These are phyloP conservation scores for Mizuhopecten yessoensis DNA, from an alignment of 1,140 invertebrate species.

Conservation along the genomic window DNA sequence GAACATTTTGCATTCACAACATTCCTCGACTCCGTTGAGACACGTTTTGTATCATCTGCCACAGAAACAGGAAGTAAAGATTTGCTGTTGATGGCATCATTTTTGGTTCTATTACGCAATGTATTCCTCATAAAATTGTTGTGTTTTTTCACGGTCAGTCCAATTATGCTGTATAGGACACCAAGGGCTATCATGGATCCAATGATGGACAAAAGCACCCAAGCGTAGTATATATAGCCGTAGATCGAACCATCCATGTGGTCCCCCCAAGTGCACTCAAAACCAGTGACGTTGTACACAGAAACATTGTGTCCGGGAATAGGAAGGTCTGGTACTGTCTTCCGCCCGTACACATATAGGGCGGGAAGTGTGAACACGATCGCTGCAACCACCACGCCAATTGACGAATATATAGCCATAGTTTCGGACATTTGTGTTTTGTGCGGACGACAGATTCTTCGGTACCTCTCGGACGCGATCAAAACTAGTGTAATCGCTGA, in stretches of 20 bases:
- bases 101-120: constrained; percentile 41
- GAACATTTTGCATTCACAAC: background rate
- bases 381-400: constrained; percentile 46
- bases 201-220: constrained; percentile 46
- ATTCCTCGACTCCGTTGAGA: background rate
- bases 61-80: background rate
- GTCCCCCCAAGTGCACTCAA: constrained; percentile 62
- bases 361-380: constrained; percentile 47
- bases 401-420: constrained; percentile 36
- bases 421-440: constrained; percentile 54
- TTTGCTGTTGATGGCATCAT: background rate
- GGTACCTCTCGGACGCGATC: constrained; percentile 60
- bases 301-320: background rate
- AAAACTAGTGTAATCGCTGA: constrained; percentile 55
- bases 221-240: constrained; percentile 55
- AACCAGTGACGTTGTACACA: constrained; percentile 20
- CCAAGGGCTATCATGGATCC: constrained; percentile 52
- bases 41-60: background rate
- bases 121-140: constrained; percentile 44
- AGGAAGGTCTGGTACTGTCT: constrained; percentile 46
- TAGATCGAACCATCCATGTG: constrained; percentile 35
- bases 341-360: constrained; percentile 57
- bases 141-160: constrained; percentile 52
- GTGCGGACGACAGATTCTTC: constrained; percentile 61
- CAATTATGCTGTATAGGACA: constrained; percentile 54